Evolutionary conservation across 2,888 invertebrate species (phyloP).

Genomic region (Troilus luridus): DNA sequence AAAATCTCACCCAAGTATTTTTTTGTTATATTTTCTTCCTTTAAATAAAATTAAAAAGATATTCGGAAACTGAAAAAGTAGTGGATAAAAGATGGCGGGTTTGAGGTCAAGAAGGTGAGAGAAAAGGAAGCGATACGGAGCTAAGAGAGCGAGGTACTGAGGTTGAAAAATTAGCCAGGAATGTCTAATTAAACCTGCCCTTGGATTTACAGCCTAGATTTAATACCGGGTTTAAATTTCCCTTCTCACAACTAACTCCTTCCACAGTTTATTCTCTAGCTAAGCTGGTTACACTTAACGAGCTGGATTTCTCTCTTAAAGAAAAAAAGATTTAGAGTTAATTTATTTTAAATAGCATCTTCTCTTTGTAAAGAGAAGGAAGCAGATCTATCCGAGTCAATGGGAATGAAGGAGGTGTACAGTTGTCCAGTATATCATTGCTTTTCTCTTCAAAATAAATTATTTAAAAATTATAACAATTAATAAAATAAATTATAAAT

Average conservation of each 20-base stretch:
- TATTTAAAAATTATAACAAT: too few species aligned
- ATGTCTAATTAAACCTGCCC: not conserved
- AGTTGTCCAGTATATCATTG: too few species aligned
- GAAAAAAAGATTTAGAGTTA: conserved; percentile 17
- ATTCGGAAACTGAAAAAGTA: not conserved
- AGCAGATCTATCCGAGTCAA: not conserved
- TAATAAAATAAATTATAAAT: too few species aligned
- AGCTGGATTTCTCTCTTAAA: not conserved
- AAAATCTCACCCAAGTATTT: too few species aligned
- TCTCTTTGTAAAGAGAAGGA: not conserved
- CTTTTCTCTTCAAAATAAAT: too few species aligned
- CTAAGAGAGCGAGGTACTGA: not conserved
- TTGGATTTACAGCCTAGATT: conserved; percentile 2
- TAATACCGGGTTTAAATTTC: not conserved
- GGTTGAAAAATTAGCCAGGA: not conserved
- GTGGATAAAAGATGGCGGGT: not conserved
- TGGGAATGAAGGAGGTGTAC: not conserved
- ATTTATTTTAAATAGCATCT: not conserved
- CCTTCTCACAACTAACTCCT: not conserved
- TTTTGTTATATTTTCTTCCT: not conserved
- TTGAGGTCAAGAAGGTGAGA: not conserved
- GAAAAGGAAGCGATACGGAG: not conserved
- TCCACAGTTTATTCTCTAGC: not conserved
- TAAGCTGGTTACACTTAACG: not conserved
- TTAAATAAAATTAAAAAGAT: not conserved